These are phyloP conservation scores for Phycodurus eques DNA, from an alignment of 2,113 vertebrate genomes.

Conservation along the genomic window DNA sequence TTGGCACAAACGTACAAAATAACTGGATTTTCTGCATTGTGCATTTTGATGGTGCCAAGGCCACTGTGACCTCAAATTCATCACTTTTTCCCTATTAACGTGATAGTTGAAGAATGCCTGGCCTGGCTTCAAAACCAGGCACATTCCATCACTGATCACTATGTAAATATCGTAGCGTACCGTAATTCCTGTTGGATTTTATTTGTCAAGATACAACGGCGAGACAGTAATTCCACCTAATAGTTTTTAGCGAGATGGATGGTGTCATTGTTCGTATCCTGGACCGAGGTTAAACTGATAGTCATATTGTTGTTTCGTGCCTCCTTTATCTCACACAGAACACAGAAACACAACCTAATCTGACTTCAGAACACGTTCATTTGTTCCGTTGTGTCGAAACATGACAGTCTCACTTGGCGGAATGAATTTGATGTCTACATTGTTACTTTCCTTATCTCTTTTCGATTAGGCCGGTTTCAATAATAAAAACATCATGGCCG, in stretches of 20 bases:
- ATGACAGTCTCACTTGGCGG: slow-evolving; percentile 11
- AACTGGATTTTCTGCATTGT: not conserved
- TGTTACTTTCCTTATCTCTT: slow-evolving; percentile 62
- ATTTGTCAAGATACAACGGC: not conserved
- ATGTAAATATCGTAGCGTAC: not conserved
- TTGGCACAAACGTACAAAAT: not conserved
- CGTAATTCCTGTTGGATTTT: not conserved
- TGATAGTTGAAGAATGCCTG: not conserved
- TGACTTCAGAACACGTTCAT: slow-evolving; percentile 27
- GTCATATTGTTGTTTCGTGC: not conserved
- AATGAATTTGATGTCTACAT: slow-evolving; percentile 48
- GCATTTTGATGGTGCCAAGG: not conserved
- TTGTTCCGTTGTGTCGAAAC: slow-evolving; percentile 27
- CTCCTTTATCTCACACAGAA: slow-evolving; percentile 19
- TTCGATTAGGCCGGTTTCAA: slow-evolving; percentile 58
- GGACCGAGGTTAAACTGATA: slow-evolving; percentile 31
- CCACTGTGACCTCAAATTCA: not conserved
- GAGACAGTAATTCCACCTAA: not conserved
- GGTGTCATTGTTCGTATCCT: not conserved
- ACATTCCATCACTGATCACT: not conserved
- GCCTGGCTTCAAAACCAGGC: not conserved
- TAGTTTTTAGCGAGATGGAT: not conserved
- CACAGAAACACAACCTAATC: slow-evolving; percentile 30
- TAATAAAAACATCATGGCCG: slow-evolving; percentile 60
- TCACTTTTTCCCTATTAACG: not conserved